phyloP scores from a whole-genome alignment of 2,113 vertebrate species.

The Picathartes gymnocephalus region DNA sequence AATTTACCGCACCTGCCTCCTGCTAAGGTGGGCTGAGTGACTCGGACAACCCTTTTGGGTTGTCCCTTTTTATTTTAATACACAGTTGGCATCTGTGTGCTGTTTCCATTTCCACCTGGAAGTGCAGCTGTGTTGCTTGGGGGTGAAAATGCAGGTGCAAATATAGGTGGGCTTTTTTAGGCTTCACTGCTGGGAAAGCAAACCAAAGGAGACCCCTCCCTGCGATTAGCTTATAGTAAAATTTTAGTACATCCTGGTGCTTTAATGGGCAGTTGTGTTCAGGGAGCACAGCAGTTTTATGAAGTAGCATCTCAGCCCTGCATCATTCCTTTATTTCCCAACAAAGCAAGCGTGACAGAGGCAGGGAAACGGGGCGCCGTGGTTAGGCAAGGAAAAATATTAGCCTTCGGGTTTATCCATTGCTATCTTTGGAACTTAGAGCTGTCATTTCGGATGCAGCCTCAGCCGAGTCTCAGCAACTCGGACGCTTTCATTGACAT shows the following conservation, averaged over 20 bases:
- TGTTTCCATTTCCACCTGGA: not conserved
- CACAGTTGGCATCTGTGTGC: not conserved
- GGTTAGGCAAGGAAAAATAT: not conserved
- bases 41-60: accelerated
- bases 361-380: not conserved
- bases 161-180: accelerated
- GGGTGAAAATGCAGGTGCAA: not conserved
- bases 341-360: not conserved
- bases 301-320: not conserved
- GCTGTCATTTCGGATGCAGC: not conserved
- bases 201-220: not conserved
- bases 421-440: not conserved
- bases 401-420: not conserved
- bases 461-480: accelerated
- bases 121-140: not conserved
- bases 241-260: not conserved
- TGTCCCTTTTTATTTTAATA: not conserved
- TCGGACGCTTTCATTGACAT: accelerated
- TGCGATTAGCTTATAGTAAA: not conserved
- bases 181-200: accelerated
- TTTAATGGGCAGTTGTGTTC: not conserved
- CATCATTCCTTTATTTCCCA: not conserved
- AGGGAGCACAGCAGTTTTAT: not conserved
- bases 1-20: not conserved
- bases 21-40: not conserved